Evolutionary conservation across 2,888 invertebrate genomes (phyloP), one percentile per base, ranked within the genome.

Genomic region (Icerya purchasi): DNA sequence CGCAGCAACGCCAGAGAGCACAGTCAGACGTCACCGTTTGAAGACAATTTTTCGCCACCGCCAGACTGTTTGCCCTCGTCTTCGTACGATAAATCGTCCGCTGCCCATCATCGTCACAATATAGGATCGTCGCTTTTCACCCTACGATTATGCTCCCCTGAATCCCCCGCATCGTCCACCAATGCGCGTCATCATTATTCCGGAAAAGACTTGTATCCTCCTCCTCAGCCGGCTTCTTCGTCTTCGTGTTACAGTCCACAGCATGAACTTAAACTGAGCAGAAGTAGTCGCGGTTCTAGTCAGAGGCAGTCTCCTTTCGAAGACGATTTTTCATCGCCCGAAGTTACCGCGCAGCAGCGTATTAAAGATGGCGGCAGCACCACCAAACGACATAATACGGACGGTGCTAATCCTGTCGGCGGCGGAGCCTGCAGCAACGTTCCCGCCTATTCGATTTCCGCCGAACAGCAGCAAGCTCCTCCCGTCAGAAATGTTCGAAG

Each of bases 271-370:
- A 54, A 54, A 54, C 2, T 54, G 23, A 14, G 14, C 14, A 5
- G 36, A 8, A 8, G 5, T 36, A 8, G 8, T 5, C 57, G 58
- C 25, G 58, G 54, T 2, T 58, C 61, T 55, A 62, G 62, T 58
- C 60, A 74, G 71, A 72, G 76, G 72, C 67, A 75, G 71, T 72
- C 73, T 49, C 73, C 78, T 65, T 84, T 84, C 69, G 83, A 84
- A 68, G 84, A 84, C 69, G 83, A 84, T 69, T 84, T 84, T 66
- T 77, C 81, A 1, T 69, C 74, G 54, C 36, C 14, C 36, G 36
- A 36, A 14, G n/a, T n/a, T n/a, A 36, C 36, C 5, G 36, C 59
- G 66, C 2, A 68, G 68, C 61, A 65, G 59, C 58, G 56, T 51
- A 57, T 2, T 23, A 54, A 58, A 22, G 66, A 66, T 36, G 36